These are phyloP conservation scores for Galemys pyrenaicus DNA, from an alignment of 2,113 vertebrate genomes.

Conservation along the genomic window DNA sequence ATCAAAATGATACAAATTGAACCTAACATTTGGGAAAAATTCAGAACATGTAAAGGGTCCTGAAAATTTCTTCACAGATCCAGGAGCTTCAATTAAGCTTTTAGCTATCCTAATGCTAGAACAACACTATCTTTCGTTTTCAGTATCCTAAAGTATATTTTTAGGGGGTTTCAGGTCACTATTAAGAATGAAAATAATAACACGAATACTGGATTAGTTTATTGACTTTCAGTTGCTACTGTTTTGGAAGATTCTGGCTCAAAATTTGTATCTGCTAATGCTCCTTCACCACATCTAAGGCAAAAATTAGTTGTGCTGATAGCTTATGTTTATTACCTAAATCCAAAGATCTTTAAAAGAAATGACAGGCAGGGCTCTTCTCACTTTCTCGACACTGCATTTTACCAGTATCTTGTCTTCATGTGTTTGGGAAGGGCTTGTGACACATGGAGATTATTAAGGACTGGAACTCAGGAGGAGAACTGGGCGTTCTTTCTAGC, in stretches of 20 bases:
- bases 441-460: background rate
- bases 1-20: slow-evolving; percentile 21
- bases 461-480: background rate
- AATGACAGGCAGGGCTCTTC: background rate
- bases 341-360: background rate
- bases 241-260: background rate
- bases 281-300: background rate
- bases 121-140: background rate
- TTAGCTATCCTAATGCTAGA: background rate
- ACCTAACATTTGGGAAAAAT: background rate
- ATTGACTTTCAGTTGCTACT: background rate
- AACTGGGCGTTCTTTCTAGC: background rate
- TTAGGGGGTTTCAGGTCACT: background rate
- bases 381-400: background rate
- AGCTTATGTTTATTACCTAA: background rate
- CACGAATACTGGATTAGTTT: background rate
- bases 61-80: background rate
- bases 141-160: background rate
- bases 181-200: background rate
- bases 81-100: background rate
- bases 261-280: background rate
- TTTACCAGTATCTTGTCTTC: background rate
- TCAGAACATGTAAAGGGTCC: background rate
- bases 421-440: background rate
- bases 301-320: background rate